Percentiles rank a stretch among this genome's conserved stretches.
These are phyloP conservation scores for Huso huso DNA, from an alignment of 2,797 vertebrate genomes.

Conservation along the genomic window DNA sequence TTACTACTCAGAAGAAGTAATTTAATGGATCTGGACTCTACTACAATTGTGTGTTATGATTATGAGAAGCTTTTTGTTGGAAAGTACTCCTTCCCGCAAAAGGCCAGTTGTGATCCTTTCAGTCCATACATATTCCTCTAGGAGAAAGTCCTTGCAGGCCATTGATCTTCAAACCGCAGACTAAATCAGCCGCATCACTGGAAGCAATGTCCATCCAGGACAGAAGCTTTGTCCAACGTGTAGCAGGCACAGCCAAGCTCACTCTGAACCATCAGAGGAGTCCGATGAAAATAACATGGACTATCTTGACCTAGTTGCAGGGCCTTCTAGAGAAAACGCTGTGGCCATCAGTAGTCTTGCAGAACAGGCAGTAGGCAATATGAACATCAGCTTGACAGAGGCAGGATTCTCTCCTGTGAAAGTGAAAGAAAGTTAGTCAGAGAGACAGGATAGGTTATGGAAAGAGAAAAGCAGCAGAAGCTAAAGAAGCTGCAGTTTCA, in stretches of 20 bases:
- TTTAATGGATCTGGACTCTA: neutral
- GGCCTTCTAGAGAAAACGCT: neutral
- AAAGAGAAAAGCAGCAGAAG: neutral
- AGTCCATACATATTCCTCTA: slow-evolving; percentile 1
- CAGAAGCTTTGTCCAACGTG: neutral
- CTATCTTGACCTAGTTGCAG: neutral
- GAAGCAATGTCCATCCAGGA: neutral
- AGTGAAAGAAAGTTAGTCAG: neutral
- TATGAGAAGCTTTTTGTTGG: slow-evolving; percentile 12
- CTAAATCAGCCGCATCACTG: neutral
- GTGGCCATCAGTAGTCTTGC: neutral
- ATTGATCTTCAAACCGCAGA: neutral
- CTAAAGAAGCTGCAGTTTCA: neutral
- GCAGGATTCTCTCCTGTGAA: too few relatives aligned
- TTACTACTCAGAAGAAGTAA: too few relatives aligned
- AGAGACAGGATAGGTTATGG: neutral
- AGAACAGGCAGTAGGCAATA: neutral
- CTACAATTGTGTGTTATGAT: neutral
- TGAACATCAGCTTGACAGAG: too few relatives aligned
- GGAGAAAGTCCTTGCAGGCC: neutral
- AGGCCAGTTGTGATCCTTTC: slow-evolving; percentile 10
- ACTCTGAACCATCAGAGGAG: too few relatives aligned
- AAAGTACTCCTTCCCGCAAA: slow-evolving; percentile 8
- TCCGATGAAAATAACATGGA: neutral
- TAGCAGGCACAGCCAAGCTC: neutral